Percentiles rank a stretch among this genome's conserved stretches.
Conservation (phyloP, 2,797 vertebrate genomes). For the Gobio occitaniae region DNA sequence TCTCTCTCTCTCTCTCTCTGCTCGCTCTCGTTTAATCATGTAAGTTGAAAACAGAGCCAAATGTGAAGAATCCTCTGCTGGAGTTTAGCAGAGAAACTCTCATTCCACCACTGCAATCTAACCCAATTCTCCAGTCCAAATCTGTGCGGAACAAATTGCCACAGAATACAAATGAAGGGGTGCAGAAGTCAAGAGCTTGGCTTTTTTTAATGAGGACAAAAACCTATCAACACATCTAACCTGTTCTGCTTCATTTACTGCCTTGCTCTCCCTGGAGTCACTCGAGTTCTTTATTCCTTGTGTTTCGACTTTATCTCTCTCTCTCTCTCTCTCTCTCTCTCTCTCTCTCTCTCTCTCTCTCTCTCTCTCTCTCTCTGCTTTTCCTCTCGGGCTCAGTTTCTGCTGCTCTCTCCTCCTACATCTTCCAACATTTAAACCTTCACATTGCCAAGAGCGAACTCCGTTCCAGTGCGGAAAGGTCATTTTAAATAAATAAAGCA, state of each 20-base stretch:
- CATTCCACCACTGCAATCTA: conserved; percentile 68
- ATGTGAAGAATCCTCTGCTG: conserved; percentile 66
- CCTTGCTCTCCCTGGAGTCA: conserved; percentile 73
- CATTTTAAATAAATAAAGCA: conserved; percentile 81
- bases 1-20: too few relatives aligned
- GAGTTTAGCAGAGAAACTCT: conserved; percentile 63
- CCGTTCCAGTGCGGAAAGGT: conserved; percentile 74
- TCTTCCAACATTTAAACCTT: conserved; percentile 75
- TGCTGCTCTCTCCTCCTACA: conserved; percentile 67
- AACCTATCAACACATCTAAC: conserved; percentile 79
- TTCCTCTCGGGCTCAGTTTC: conserved; percentile 28
- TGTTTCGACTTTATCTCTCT: conserved; percentile 20
- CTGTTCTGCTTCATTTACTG: conserved; percentile 77
- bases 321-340: too few relatives aligned
- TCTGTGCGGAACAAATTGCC: conserved; percentile 69
- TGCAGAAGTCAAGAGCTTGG: conserved; percentile 70
- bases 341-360: too few relatives aligned
- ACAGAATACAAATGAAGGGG: conserved; percentile 77
- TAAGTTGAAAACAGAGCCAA: conserved; percentile 56
- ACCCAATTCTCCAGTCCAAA: conserved; percentile 74
- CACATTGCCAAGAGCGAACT: conserved; percentile 73
- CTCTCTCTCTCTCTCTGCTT: not conserved
- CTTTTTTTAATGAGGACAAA: conserved; percentile 84
- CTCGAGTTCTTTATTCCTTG: conserved; percentile 55
- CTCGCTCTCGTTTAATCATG: conserved; percentile 49